These are phyloP conservation scores for Cinclus mexicanus DNA, from an alignment of 2,113 vertebrate genomes.

Conservation along the genomic window DNA sequence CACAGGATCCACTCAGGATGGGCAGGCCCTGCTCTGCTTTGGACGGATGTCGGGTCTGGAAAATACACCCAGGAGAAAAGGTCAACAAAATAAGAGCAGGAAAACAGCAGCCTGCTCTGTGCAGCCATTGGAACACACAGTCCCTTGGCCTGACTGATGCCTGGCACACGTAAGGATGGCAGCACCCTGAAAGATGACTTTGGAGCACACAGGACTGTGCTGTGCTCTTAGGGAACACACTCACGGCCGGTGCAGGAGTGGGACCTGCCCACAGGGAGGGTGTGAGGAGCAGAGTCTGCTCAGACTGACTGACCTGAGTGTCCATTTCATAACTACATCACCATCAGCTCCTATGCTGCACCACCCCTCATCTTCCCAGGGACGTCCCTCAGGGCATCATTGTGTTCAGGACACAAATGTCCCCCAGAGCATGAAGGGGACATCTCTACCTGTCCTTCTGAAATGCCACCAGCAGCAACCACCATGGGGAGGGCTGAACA, in stretches of 20 bases:
- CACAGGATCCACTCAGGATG: neutral
- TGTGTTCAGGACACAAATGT: neutral
- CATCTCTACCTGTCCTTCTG: neutral
- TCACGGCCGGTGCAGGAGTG: fast-evolving
- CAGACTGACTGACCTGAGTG: neutral
- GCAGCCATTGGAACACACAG: neutral
- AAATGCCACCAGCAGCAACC: neutral
- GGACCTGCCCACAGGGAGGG: neutral
- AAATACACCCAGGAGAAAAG: neutral
- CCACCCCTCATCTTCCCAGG: neutral
- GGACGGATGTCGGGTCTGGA: neutral
- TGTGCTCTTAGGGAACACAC: fast-evolving
- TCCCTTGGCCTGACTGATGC: neutral
- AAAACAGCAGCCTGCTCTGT: neutral
- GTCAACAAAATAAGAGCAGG: neutral
- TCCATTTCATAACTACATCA: neutral
- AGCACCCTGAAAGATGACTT: neutral
- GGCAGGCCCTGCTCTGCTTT: neutral
- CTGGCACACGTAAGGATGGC: neutral
- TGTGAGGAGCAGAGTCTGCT: neutral
- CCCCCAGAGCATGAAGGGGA: neutral
- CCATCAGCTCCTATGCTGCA: neutral
- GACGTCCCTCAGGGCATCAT: neutral
- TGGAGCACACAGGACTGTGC: neutral
- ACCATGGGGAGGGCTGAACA: neutral